These are phyloP conservation scores for Sebastes aleutianus DNA, from an alignment of 2,797 vertebrate genomes.

Conservation along the genomic window DNA sequence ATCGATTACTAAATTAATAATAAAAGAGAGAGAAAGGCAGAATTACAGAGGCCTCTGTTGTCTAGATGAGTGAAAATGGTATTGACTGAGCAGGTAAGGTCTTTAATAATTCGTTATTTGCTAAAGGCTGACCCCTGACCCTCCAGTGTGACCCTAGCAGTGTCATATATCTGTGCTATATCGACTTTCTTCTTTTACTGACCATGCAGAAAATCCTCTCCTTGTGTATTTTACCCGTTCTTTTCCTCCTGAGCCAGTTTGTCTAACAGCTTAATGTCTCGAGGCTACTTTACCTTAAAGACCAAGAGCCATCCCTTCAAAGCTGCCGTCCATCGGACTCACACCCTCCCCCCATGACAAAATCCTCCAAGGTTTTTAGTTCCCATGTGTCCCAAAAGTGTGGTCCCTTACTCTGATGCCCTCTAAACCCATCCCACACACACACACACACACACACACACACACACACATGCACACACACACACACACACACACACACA, in stretches of 20 bases:
- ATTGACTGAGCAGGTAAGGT: background rate
- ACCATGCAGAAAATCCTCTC: constrained; percentile 36
- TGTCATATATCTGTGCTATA: constrained; percentile 1
- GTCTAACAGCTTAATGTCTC: constrained; percentile 41
- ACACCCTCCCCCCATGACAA: background rate
- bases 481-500: accelerated
- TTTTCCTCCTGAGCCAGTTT: constrained; percentile 28
- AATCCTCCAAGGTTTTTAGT: background rate
- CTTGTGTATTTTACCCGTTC: constrained; percentile 25
- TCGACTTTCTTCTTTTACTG: constrained; percentile 5
- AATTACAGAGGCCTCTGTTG: background rate
- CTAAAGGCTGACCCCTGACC: background rate
- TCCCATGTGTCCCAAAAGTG: background rate
- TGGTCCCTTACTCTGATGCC: background rate
- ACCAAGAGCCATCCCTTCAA: constrained; percentile 10
- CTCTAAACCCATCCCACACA: background rate
- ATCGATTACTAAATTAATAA: no score
- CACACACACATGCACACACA: no score
- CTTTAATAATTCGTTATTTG: background rate
- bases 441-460: background rate
- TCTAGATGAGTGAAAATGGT: background rate
- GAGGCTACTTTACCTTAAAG: background rate
- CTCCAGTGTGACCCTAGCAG: background rate
- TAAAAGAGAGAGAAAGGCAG: background rate
- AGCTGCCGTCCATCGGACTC: background rate